Conservation (phyloP, 2,888 invertebrate species). For the Leucoma salicis region DNA sequence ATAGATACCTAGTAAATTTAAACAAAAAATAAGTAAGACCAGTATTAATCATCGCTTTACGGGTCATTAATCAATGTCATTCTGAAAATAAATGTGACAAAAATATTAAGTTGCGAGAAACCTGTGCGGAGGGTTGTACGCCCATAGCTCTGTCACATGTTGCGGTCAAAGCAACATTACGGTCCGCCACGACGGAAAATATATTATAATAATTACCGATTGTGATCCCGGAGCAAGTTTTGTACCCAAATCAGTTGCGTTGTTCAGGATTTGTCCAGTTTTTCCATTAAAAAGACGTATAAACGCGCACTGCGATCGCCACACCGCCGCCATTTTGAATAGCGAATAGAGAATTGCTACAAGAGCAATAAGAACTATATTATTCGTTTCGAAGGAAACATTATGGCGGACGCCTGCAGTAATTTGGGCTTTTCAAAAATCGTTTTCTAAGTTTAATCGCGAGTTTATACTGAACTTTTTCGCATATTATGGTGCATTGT, state of each 20-base stretch:
- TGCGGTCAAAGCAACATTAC: slow-evolving; percentile 72
- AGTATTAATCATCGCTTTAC: slow-evolving; percentile 16
- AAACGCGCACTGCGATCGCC: slow-evolving; percentile 78
- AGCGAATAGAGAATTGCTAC: slow-evolving; percentile 82
- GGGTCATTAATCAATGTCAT: slow-evolving; percentile 33
- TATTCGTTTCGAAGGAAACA: slow-evolving; percentile 83
- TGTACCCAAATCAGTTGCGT: slow-evolving; percentile 69
- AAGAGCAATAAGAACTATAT: slow-evolving; percentile 83
- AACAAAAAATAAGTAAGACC: too few species aligned
- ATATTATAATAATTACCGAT: slow-evolving; percentile 79
- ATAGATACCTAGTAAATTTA: slow-evolving; percentile 4
- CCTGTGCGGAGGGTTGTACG: slow-evolving; percentile 66
- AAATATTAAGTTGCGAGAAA: slow-evolving; percentile 43
- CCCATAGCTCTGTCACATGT: slow-evolving; percentile 81
- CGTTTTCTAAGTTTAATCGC: slow-evolving; percentile 81
- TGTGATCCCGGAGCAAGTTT: slow-evolving; percentile 63
- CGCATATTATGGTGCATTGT: slow-evolving; percentile 79
- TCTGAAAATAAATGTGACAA: slow-evolving; percentile 36
- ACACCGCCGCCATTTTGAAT: slow-evolving; percentile 83
- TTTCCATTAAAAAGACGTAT: slow-evolving; percentile 76
- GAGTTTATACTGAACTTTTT: slow-evolving; percentile 82
- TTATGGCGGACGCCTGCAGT: slow-evolving; percentile 82
- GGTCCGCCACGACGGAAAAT: slow-evolving; percentile 62
- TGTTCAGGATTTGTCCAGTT: slow-evolving; percentile 73
- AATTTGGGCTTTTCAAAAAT: slow-evolving; percentile 82